A percentile compares a stretch with the other conserved stretches of the same genome.
Evolutionary conservation across 92 coral and sea anemone genomes (phyloP).

Genomic region (Epizoanthus scotinus): DNA sequence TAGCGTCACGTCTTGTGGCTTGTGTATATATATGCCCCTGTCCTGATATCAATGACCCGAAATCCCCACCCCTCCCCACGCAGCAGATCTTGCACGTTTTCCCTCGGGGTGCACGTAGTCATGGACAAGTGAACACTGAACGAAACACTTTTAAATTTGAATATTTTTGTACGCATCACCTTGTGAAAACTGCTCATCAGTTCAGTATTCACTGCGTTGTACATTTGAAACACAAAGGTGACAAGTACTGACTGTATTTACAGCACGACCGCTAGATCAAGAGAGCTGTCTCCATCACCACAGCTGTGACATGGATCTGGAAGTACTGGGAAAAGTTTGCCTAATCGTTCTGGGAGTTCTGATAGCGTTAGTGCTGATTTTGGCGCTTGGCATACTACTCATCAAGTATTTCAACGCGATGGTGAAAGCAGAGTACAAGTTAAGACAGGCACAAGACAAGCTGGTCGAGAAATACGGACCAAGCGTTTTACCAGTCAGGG

Average conservation of each 20-base stretch:
- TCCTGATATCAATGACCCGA: too few relatives aligned
- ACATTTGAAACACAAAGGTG: not conserved
- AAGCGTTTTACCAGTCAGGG: slow-evolving; percentile 27
- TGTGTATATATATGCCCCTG: too few relatives aligned
- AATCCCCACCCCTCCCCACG: too few relatives aligned
- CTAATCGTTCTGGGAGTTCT: slow-evolving; percentile 28
- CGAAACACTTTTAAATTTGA: not conserved
- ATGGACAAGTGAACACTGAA: not conserved
- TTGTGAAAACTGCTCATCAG: not conserved
- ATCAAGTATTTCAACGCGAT: slow-evolving; percentile 32
- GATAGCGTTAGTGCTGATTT: slow-evolving; percentile 11
- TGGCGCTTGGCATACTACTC: slow-evolving; percentile 10
- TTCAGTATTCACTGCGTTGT: not conserved
- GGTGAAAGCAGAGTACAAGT: slow-evolving; percentile 38
- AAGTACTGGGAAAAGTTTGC: slow-evolving; percentile 3
- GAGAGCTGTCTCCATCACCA: not conserved
- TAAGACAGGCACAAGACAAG: slow-evolving; percentile 34
- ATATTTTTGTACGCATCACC: slow-evolving; percentile 9
- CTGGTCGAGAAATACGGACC: slow-evolving; percentile 33
- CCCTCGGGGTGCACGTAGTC: not conserved
- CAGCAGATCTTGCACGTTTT: too few relatives aligned
- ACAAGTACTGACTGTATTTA: too few relatives aligned
- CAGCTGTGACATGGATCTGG: slow-evolving; percentile 15
- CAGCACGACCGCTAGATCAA: not conserved
- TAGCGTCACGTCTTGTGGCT: too few relatives aligned